phyloP scores from a whole-genome alignment of 2,888 invertebrate genomes.

The Caradrina clavipalpis region DNA sequence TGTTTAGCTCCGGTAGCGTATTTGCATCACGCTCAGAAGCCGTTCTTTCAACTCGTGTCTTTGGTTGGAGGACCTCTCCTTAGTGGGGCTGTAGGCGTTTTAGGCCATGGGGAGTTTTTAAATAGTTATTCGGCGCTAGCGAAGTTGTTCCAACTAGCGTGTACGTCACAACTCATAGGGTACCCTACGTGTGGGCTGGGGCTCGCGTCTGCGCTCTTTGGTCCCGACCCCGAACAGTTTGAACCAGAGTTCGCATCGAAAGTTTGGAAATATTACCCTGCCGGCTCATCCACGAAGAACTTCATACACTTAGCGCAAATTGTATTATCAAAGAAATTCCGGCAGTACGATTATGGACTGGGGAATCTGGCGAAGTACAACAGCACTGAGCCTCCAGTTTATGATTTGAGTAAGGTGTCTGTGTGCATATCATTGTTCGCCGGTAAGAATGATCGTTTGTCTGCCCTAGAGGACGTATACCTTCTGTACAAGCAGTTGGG shows the following conservation, averaged over 20 bases:
- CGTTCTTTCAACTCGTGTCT: slow-evolving; percentile 12
- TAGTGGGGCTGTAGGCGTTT: not conserved
- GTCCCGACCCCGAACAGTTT: slow-evolving; percentile 21
- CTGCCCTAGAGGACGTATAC: slow-evolving; percentile 5
- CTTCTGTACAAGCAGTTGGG: not conserved
- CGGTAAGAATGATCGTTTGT: slow-evolving; percentile 29
- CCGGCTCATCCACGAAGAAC: slow-evolving; percentile 26
- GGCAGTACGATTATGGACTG: slow-evolving; percentile 16
- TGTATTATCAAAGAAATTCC: not conserved
- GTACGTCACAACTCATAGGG: slow-evolving; percentile 1
- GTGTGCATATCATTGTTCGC: slow-evolving; percentile 16
- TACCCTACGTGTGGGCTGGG: not conserved
- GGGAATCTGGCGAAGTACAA: slow-evolving; percentile 13
- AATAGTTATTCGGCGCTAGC: slow-evolving; percentile 17
- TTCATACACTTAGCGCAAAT: slow-evolving; percentile 23
- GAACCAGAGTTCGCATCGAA: not conserved
- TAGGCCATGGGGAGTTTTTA: slow-evolving; percentile 19
- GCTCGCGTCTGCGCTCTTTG: not conserved
- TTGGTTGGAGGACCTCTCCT: slow-evolving; percentile 7
- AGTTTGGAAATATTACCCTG: not conserved
- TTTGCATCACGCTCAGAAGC: slow-evolving; percentile 12
- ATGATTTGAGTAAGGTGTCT: slow-evolving; percentile 21
- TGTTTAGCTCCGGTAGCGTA: slow-evolving; percentile 28
- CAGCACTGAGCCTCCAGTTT: slow-evolving; percentile 1
- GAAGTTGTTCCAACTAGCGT: not conserved